Conservation (phyloP, 2,113 vertebrate species). For the Cranoglanis bouderius region DNA sequence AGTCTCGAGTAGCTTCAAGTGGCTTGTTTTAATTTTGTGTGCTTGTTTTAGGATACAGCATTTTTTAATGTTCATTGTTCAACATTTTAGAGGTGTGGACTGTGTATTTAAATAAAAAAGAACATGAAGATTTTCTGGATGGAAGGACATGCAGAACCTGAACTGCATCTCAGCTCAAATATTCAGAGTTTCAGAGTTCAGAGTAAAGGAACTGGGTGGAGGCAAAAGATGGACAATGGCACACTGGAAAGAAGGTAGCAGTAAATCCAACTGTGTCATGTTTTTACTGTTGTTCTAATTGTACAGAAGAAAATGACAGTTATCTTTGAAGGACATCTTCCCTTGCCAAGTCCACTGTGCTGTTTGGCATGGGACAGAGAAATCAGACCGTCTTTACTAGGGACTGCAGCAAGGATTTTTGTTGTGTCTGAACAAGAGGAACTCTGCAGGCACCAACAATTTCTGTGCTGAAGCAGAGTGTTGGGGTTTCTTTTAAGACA, state of each 20-base stretch:
- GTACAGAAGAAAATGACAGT: background rate
- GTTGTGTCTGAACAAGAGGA: conserved; percentile 23
- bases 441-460: background rate
- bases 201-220: background rate
- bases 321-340: background rate
- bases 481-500: conserved; percentile 21
- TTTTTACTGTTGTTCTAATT: background rate
- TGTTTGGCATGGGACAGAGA: background rate
- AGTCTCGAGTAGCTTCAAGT: conserved; percentile 26
- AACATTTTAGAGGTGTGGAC: conserved; percentile 9
- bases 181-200: background rate
- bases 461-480: background rate
- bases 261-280: background rate
- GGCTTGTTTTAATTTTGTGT: conserved; percentile 29
- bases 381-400: background rate
- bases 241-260: background rate
- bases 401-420: background rate
- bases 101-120: conserved; percentile 3
- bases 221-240: background rate
- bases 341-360: background rate
- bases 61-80: conserved; percentile 22
- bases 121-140: background rate
- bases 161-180: conserved; percentile 1
- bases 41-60: conserved; percentile 33
- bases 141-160: conserved; percentile 5